Conservation (phyloP, 1,140 invertebrate genomes). For the Paraescarpia echinospica region DNA sequence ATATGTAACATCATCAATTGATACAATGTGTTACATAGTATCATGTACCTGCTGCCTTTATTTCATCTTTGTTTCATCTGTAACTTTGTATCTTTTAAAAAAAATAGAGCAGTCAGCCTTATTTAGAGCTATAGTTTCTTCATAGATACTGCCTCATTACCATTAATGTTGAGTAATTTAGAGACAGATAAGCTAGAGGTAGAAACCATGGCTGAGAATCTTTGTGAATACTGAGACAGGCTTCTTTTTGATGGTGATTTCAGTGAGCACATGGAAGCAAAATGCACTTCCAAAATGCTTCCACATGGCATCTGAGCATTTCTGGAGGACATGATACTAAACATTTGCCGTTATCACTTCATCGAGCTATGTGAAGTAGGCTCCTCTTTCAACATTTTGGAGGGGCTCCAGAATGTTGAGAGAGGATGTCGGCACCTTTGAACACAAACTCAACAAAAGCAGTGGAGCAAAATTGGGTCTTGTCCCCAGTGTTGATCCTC, state of each 20-base stretch:
- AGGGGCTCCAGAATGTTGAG: not conserved
- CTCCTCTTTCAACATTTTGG: conserved; percentile 5
- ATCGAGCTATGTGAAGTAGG: not conserved
- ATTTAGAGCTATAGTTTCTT: not conserved
- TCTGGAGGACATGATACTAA: not conserved
- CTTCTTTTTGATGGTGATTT: not conserved
- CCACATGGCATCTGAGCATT: not conserved
- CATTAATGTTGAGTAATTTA: not conserved
- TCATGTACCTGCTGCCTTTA: not conserved
- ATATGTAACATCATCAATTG: not conserved
- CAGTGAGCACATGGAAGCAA: not conserved
- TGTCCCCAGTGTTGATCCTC: not conserved
- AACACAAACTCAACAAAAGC: not conserved
- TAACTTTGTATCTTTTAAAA: not conserved
- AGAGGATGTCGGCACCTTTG: not conserved
- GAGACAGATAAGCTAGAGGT: not conserved
- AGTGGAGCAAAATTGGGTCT: not conserved
- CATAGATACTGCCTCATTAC: not conserved
- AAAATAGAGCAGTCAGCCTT: not conserved
- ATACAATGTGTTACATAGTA: not conserved
- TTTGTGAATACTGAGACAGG: not conserved
- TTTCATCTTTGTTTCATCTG: not conserved
- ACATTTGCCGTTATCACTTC: not conserved
- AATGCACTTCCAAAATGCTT: not conserved
- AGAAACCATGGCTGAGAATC: not conserved